A percentile compares a stretch with the other conserved stretches of the same genome.
Evolutionary conservation across 2,797 vertebrate genomes (phyloP).

Genomic region (Cossypha heuglini): DNA sequence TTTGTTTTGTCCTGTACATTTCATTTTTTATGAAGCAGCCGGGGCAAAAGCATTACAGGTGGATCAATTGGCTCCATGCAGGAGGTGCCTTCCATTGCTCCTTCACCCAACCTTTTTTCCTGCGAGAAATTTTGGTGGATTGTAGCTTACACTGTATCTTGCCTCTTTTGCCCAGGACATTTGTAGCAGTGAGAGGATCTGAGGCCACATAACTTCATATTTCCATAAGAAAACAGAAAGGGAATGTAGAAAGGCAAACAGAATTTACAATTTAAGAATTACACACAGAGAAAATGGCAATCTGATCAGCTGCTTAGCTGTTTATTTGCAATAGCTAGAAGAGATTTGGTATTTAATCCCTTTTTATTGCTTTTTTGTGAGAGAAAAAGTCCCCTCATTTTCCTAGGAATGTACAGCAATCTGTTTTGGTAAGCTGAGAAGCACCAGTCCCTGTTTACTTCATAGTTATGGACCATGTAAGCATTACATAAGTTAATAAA

Average conservation of each 20-base stretch:
- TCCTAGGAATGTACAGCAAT: neutral
- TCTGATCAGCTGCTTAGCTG: neutral
- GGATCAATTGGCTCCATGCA: neutral
- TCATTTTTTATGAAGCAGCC: neutral
- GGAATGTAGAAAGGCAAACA: neutral
- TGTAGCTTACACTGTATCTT: neutral
- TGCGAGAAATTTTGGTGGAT: neutral
- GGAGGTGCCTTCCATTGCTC: neutral
- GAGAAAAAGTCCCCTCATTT: neutral
- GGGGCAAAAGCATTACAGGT: neutral
- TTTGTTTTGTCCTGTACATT: neutral
- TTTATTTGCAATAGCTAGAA: constrained; percentile 30
- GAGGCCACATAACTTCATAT: neutral
- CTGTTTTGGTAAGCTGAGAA: neutral
- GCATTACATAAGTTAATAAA: neutral
- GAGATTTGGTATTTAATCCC: neutral
- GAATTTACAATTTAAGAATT: neutral
- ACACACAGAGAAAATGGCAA: neutral
- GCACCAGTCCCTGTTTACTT: neutral
- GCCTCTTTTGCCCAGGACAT: neutral
- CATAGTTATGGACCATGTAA: neutral
- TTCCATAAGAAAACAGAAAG: neutral
- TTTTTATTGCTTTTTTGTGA: neutral
- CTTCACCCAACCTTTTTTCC: neutral
- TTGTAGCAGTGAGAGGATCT: neutral